These are phyloP conservation scores for Pedionomus torquatus DNA, from an alignment of 2,113 vertebrate genomes.

Conservation along the genomic window DNA sequence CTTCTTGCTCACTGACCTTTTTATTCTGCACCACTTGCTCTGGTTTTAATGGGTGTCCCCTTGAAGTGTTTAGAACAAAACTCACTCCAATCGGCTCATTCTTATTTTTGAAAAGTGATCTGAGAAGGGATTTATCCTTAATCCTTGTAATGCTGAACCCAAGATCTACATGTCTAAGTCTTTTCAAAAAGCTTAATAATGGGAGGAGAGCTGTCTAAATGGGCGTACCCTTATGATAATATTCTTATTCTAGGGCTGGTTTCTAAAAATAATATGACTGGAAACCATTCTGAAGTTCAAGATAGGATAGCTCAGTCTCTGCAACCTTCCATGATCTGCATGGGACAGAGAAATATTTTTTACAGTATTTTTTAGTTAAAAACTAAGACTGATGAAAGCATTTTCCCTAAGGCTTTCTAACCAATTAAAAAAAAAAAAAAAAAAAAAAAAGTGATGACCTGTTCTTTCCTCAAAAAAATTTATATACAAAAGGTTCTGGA, in stretches of 20 bases:
- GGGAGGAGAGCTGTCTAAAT: background rate
- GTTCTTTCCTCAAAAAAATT: background rate
- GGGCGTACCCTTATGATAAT: background rate
- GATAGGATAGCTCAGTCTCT: background rate
- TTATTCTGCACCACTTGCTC: background rate
- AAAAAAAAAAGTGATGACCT: background rate
- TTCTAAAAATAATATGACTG: background rate
- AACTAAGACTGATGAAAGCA: background rate
- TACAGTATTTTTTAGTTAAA: background rate
- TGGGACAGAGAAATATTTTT: background rate
- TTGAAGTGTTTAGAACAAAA: background rate
- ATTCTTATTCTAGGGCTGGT: background rate
- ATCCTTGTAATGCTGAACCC: background rate
- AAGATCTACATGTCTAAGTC: background rate
- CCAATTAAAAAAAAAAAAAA: no score
- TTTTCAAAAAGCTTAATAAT: background rate
- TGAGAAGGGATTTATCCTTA: background rate
- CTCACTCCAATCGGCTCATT: background rate
- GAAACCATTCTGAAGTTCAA: background rate
- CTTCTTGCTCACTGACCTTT: background rate
- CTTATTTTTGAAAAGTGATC: background rate
- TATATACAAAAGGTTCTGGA: background rate
- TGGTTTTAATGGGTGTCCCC: background rate
- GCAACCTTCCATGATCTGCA: background rate
- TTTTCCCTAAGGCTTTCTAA: background rate